Percentiles rank a stretch among this genome's conserved stretches.
phyloP scores from a whole-genome alignment of 2,888 invertebrate species.

The Apodemia mormo region DNA sequence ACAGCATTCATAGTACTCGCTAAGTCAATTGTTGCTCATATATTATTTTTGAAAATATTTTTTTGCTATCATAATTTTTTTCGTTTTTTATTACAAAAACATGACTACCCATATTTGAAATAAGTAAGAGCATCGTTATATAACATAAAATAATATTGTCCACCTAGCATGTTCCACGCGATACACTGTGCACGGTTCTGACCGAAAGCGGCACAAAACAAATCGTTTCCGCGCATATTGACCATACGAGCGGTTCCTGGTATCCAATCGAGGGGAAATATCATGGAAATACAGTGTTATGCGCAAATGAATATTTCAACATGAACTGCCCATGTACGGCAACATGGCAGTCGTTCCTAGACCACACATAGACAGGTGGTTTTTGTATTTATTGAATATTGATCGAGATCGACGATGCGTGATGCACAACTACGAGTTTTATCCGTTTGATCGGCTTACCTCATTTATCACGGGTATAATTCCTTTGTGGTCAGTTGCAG shows the following conservation, averaged over 20 bases:
- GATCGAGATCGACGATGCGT: not conserved
- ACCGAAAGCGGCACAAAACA: not conserved
- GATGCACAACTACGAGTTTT: not conserved
- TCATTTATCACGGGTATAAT: not conserved
- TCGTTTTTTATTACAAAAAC: no score
- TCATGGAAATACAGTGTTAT: not conserved
- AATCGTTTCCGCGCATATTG: not conserved
- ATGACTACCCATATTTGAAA: no score
- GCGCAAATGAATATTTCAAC: slow-evolving; percentile 11
- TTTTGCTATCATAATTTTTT: no score
- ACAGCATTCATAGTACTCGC: no score
- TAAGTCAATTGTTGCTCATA: no score
- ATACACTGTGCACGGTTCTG: no score
- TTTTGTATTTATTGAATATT: slow-evolving; percentile 9
- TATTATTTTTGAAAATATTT: no score
- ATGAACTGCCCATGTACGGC: not conserved
- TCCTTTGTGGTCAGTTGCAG: no score
- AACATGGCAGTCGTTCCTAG: slow-evolving; percentile 1
- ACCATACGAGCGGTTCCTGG: not conserved
- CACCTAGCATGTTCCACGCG: no score
- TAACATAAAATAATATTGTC: no score
- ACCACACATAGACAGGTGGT: not conserved
- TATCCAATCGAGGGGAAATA: not conserved
- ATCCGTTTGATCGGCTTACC: not conserved
- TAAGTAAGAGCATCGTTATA: no score